A percentile compares a stretch with the other conserved stretches of the same genome.
Conservation (phyloP, 2,888 invertebrate genomes). For the Lydus trimaculatus region DNA sequence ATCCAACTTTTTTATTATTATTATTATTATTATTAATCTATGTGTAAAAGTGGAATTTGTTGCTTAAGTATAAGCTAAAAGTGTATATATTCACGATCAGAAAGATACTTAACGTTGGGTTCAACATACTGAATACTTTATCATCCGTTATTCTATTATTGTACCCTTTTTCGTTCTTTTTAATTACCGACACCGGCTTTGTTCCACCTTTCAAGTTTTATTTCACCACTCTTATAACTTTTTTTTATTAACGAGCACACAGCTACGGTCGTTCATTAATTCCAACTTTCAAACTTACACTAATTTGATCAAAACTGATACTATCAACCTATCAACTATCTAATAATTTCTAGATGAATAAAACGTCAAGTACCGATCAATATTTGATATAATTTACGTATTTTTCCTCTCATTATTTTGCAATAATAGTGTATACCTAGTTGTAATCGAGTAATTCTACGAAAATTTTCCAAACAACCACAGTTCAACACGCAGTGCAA, state of each 20-base stretch:
- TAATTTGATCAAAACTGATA: slow-evolving; percentile 22
- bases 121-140: slow-evolving; percentile 8
- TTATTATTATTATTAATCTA: slow-evolving; percentile 31
- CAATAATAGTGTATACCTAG: background rate
- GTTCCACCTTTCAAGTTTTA: slow-evolving; percentile 18
- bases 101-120: slow-evolving; percentile 4
- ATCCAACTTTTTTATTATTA: slow-evolving; percentile 4
- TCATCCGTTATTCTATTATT: slow-evolving; percentile 19
- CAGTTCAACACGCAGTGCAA: background rate
- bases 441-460: background rate
- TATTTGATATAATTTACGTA: background rate
- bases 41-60: slow-evolving; percentile 33
- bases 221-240: slow-evolving; percentile 17
- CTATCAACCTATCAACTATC: background rate
- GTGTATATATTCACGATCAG: slow-evolving; percentile 21
- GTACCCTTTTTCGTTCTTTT: slow-evolving; percentile 18
- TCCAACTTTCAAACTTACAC: slow-evolving; percentile 16
- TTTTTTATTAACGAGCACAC: background rate
- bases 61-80: slow-evolving; percentile 29
- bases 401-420: background rate
- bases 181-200: too few species aligned
- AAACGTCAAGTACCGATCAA: background rate
- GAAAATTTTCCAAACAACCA: background rate
- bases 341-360: background rate
- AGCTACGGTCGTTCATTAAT: slow-evolving; percentile 19